Evolutionary conservation across 2,113 vertebrate species (phyloP).

Genomic region (Oncorhynchus keta): DNA sequence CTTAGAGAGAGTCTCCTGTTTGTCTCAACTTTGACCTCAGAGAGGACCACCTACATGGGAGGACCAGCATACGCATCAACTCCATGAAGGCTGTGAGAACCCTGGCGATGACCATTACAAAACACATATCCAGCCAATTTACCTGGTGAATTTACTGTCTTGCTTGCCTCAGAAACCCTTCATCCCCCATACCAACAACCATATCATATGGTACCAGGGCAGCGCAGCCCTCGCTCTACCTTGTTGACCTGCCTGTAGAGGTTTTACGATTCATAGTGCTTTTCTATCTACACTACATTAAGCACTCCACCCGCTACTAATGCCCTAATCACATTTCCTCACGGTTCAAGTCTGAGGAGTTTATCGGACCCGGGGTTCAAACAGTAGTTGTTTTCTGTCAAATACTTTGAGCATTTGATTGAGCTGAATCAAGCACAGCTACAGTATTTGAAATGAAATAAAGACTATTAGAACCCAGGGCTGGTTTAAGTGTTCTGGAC

Average conservation of each 20-base stretch:
- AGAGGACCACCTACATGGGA: constrained; percentile 61
- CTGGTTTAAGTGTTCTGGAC: too few species aligned
- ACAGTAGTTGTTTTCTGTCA: too few species aligned
- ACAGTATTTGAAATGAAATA: too few species aligned
- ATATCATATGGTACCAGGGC: constrained; percentile 25
- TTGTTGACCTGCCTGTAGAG: constrained; percentile 32
- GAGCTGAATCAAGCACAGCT: too few species aligned
- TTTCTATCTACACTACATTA: constrained; percentile 11
- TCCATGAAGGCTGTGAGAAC: background rate
- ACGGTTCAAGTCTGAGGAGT: constrained; percentile 9
- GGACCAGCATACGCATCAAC: constrained; percentile 36
- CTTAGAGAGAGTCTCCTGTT: constrained; percentile 27
- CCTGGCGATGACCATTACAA: constrained; percentile 20
- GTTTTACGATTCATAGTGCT: constrained; percentile 31
- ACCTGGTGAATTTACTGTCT: constrained; percentile 11
- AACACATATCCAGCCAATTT: constrained; percentile 35
- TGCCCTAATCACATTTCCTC: constrained; percentile 43
- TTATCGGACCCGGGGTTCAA: constrained; percentile 8
- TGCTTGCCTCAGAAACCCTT: constrained; percentile 15
- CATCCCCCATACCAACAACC: background rate
- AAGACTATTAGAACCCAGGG: too few species aligned
- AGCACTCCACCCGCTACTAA: constrained; percentile 27
- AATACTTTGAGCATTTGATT: too few species aligned
- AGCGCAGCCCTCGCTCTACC: constrained; percentile 40
- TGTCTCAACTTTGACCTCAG: constrained; percentile 31